Conservation (phyloP, 2,113 vertebrate species). For the Callipepla californica region DNA sequence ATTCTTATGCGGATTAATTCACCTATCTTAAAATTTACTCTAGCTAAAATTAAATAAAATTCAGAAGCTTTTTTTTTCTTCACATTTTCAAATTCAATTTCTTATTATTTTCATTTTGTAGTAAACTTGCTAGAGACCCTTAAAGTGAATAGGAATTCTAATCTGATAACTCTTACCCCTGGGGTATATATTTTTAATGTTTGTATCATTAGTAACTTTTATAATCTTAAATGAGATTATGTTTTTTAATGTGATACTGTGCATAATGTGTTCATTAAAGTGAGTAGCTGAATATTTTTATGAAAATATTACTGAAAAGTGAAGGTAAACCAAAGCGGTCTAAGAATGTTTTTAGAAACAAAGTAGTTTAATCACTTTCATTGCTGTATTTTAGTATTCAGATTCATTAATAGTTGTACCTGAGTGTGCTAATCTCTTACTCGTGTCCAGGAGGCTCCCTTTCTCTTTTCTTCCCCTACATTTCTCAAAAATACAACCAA, state of each 20-base stretch:
- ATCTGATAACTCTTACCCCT: neutral
- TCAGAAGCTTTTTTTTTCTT: neutral
- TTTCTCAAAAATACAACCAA: neutral
- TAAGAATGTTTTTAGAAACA: neutral
- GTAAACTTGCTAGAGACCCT: neutral
- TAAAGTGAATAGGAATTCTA: neutral
- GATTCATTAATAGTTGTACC: neutral
- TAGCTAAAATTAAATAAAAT: neutral
- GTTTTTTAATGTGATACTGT: neutral
- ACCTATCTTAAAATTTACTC: neutral
- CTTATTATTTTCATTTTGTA: neutral
- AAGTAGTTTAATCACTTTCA: neutral
- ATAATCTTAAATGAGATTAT: neutral
- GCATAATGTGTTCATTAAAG: neutral
- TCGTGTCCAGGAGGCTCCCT: neutral
- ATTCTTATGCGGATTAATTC: neutral
- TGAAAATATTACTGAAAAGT: neutral
- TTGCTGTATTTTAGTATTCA: neutral
- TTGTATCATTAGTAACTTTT: neutral
- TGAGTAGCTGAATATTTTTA: neutral
- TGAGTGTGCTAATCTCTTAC: neutral
- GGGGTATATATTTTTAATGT: neutral
- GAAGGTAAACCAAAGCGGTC: neutral
- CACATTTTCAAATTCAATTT: neutral
- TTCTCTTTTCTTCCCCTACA: neutral